These are phyloP conservation scores for Tachina lurida DNA, from an alignment of 2,888 invertebrate genomes.

Conservation along the genomic window DNA sequence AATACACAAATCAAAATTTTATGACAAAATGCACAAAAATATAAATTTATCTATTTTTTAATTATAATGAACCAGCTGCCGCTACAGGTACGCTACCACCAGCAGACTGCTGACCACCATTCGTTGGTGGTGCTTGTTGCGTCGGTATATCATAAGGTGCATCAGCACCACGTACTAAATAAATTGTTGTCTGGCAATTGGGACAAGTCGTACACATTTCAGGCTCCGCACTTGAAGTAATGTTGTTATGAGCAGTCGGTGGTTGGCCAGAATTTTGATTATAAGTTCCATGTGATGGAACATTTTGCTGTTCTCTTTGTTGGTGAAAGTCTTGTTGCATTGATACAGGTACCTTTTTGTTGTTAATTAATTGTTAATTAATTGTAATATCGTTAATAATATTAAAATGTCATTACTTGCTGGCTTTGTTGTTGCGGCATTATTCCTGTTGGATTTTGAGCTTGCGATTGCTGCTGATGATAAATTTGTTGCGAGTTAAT, in stretches of 20 bases:
- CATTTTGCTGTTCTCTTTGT: conserved; percentile 53
- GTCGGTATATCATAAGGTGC: conserved; percentile 72
- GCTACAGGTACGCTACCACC: not conserved
- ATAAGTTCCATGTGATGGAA: not conserved
- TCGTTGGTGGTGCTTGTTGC: conserved; percentile 13
- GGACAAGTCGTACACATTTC: conserved; percentile 82
- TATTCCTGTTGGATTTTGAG: conserved; percentile 54
- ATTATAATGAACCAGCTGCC: conserved; percentile 4
- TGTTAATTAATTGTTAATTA: not conserved
- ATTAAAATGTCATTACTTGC: conserved; percentile 25
- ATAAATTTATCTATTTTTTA: too few relatives aligned
- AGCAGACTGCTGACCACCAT: conserved; percentile 6
- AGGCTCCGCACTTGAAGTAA: conserved; percentile 72
- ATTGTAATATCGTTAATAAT: not conserved
- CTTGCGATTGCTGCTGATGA: conserved; percentile 65
- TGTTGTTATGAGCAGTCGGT: conserved; percentile 5
- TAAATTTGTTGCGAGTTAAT: conserved; percentile 37
- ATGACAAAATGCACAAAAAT: not conserved
- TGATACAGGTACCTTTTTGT: not conserved
- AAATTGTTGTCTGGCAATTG: conserved; percentile 81
- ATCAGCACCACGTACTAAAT: conserved; percentile 77
- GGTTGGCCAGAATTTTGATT: conserved; percentile 20
- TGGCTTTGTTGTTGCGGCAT: conserved; percentile 61
- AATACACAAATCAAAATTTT: conserved; percentile 6
- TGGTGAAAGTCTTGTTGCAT: conserved; percentile 32